Evolutionary conservation across 2,888 invertebrate species (phyloP).

Genomic region (Zygogramma bicolorata): DNA sequence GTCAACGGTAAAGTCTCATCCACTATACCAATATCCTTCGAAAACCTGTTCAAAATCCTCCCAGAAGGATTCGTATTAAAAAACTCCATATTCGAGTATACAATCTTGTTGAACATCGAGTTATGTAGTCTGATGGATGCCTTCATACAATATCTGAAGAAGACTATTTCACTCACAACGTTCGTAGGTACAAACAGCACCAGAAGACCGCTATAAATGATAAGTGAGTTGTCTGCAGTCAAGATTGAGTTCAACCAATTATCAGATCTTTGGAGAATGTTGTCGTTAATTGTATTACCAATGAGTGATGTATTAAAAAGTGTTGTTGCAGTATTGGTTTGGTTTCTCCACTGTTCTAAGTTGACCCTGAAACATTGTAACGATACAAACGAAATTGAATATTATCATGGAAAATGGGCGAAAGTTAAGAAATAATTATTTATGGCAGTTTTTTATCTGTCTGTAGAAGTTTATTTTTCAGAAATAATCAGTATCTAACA

Average conservation of each 20-base stretch:
- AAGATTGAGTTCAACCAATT: neutral
- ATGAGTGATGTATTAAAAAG: neutral
- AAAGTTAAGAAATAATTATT: too few relatives aligned
- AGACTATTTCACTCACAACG: slow-evolving; percentile 63
- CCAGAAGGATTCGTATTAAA: slow-evolving; percentile 76
- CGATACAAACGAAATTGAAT: too few relatives aligned
- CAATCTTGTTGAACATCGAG: slow-evolving; percentile 67
- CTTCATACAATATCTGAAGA: slow-evolving; percentile 68
- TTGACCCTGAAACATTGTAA: slow-evolving; percentile 48
- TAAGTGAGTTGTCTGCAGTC: slow-evolving; percentile 57
- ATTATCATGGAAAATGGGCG: too few relatives aligned
- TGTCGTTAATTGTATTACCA: neutral
- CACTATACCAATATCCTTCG: slow-evolving; percentile 74
- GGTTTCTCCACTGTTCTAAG: slow-evolving; percentile 67
- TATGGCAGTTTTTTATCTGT: too few relatives aligned
- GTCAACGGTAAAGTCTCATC: slow-evolving; percentile 68
- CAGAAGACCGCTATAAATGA: slow-evolving; percentile 56
- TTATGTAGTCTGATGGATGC: slow-evolving; percentile 70
- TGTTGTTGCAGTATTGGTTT: slow-evolving; percentile 63
- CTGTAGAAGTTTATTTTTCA: too few relatives aligned
- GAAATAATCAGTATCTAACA: too few relatives aligned
- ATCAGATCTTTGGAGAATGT: neutral
- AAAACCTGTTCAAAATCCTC: slow-evolving; percentile 75
- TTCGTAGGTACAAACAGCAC: slow-evolving; percentile 62
- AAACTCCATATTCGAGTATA: slow-evolving; percentile 73